phyloP scores from a whole-genome alignment of 2,888 invertebrate genomes.

The Cheilosia soror region DNA sequence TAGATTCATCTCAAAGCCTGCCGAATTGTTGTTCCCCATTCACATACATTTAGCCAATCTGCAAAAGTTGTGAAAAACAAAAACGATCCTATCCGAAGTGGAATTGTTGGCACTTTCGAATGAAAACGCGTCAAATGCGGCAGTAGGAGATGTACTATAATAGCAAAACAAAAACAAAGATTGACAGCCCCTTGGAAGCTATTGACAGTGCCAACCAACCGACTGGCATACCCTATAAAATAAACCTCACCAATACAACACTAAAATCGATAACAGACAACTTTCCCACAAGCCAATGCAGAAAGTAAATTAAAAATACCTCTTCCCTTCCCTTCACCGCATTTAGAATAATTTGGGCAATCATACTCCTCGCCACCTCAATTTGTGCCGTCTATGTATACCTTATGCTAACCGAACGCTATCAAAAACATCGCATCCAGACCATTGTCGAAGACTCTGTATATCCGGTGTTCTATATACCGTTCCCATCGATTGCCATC shows the following conservation, averaged over 20 bases:
- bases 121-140: no score
- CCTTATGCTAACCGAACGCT: constrained; percentile 78
- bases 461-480: constrained; percentile 78
- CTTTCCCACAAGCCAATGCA: not conserved
- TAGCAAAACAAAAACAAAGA: no score
- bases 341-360: constrained; percentile 80
- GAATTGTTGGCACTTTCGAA: no score
- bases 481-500: constrained; percentile 81
- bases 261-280: not conserved
- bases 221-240: not conserved
- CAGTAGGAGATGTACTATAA: no score
- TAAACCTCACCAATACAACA: no score
- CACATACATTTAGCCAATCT: no score
- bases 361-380: constrained; percentile 78
- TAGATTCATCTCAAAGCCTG: no score
- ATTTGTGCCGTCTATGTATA: constrained; percentile 79
- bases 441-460: constrained; percentile 81
- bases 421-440: constrained; percentile 78
- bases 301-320: constrained; percentile 46
- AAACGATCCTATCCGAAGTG: no score
- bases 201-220: no score
- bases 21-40: no score
- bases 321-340: not conserved
- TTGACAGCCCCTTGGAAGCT: no score
- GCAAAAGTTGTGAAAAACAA: no score